Percentiles rank a stretch among this genome's conserved stretches.
Evolutionary conservation across 2,888 invertebrate species (phyloP).

Genomic region (Eristalis pertinax): DNA sequence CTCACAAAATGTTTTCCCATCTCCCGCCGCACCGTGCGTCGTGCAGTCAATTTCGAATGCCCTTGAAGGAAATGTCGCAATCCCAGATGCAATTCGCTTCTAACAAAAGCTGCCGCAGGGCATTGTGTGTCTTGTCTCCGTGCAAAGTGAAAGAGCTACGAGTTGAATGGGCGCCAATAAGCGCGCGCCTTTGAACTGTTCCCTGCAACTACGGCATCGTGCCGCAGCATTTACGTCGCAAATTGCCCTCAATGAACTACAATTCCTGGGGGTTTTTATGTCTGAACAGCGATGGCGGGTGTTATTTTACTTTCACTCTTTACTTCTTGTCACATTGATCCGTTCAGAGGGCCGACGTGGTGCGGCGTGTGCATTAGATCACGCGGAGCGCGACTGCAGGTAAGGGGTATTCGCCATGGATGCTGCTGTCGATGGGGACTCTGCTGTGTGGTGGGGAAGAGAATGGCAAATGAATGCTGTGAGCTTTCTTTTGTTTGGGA

Average conservation of each 20-base stretch:
- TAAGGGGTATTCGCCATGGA: not conserved
- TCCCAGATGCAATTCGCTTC: not conserved
- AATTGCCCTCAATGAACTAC: not conserved
- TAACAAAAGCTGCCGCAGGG: not conserved
- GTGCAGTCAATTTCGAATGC: not conserved
- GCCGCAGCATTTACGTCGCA: not conserved
- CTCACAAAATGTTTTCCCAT: not conserved
- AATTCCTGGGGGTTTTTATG: not conserved
- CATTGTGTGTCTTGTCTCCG: not conserved
- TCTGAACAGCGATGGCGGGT: not conserved
- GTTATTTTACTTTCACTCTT: not conserved
- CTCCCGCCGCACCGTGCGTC: not conserved
- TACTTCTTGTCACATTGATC: not conserved
- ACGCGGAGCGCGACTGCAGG: not conserved
- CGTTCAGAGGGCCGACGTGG: not conserved
- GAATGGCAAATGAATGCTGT: not conserved
- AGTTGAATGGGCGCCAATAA: not conserved
- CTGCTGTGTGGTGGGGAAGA: not conserved
- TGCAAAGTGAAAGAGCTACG: not conserved
- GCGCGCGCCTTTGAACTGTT: not conserved
- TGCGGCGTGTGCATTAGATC: not conserved
- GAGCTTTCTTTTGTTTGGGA: no score
- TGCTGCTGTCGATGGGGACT: not conserved
- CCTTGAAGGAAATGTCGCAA: not conserved
- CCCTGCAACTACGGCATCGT: not conserved